phyloP scores from a whole-genome alignment of 2,797 vertebrate species.

The Chaetophractus vellerosus region DNA sequence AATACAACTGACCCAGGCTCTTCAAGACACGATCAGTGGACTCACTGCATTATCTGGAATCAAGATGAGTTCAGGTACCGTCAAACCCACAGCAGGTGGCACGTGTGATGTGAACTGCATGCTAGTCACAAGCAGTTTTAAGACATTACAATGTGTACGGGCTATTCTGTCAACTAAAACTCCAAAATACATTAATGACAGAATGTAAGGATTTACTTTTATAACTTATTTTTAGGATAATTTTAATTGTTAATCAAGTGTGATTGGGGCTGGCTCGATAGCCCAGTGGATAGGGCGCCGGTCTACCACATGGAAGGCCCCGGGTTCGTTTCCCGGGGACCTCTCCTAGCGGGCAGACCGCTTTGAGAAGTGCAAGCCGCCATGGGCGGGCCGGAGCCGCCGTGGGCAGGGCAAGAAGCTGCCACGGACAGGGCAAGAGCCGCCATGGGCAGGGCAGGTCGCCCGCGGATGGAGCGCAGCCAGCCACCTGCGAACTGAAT shows the following conservation, averaged over 20 bases:
- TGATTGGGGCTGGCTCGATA: too few relatives aligned
- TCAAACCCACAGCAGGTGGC: background rate
- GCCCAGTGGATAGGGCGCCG: too few relatives aligned
- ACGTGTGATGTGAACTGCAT: background rate
- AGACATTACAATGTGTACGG: background rate
- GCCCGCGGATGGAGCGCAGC: too few relatives aligned
- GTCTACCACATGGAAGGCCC: too few relatives aligned
- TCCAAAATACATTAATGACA: background rate
- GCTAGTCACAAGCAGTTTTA: background rate
- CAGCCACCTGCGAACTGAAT: too few relatives aligned
- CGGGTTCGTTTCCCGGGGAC: too few relatives aligned
- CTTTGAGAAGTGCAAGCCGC: too few relatives aligned
- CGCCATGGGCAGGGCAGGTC: too few relatives aligned
- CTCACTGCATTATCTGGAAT: background rate
- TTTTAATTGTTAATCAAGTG: conserved; percentile 14
- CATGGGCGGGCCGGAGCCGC: too few relatives aligned
- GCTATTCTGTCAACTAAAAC: background rate
- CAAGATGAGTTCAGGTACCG: background rate
- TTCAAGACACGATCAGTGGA: background rate
- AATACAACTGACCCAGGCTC: background rate
- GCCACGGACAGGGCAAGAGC: too few relatives aligned
- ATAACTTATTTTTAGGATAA: conserved; percentile 42
- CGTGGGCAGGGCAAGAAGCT: too few relatives aligned
- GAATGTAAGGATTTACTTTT: conserved; percentile 41
- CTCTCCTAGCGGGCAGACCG: too few relatives aligned